These are phyloP conservation scores for Mesoligia furuncula DNA, from an alignment of 2,888 invertebrate genomes.

Conservation along the genomic window DNA sequence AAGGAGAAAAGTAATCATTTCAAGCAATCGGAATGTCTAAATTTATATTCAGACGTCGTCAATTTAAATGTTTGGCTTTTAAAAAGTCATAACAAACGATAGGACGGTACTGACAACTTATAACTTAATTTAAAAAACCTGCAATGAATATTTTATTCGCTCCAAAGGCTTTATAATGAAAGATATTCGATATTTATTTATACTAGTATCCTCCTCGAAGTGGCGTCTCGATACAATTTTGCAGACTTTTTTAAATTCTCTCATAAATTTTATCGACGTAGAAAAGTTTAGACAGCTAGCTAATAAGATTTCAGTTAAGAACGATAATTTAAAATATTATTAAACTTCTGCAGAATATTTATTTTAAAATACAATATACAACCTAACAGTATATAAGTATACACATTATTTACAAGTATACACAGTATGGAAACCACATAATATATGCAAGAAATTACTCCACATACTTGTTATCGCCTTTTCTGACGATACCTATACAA, in stretches of 20 bases:
- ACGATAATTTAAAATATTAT: constrained; percentile 15
- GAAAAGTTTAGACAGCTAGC: constrained; percentile 35
- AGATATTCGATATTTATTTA: constrained; percentile 56
- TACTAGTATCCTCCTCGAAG: constrained; percentile 37
- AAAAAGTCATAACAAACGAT: constrained; percentile 73
- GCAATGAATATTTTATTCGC: constrained; percentile 50
- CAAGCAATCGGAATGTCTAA: constrained; percentile 84
- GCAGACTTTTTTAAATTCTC: constrained; percentile 37
- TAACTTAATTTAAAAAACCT: constrained; percentile 58
- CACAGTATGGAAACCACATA: no score
- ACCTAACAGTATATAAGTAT: no score
- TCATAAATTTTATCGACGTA: constrained; percentile 39
- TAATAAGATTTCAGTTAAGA: constrained; percentile 32
- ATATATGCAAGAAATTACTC: no score
- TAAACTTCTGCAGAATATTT: not conserved
- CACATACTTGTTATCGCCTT: no score
- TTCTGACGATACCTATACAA: no score
- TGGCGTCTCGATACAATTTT: constrained; percentile 30
- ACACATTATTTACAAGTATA: no score
- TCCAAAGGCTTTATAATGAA: constrained; percentile 39
- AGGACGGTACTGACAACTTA: constrained; percentile 40
- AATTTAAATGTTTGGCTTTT: constrained; percentile 82
- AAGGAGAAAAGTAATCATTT: constrained; percentile 87
- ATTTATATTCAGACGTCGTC: constrained; percentile 85
- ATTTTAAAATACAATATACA: no score